phyloP scores from a whole-genome alignment of 2,888 invertebrate species.

The Cacoxenus indagator region DNA sequence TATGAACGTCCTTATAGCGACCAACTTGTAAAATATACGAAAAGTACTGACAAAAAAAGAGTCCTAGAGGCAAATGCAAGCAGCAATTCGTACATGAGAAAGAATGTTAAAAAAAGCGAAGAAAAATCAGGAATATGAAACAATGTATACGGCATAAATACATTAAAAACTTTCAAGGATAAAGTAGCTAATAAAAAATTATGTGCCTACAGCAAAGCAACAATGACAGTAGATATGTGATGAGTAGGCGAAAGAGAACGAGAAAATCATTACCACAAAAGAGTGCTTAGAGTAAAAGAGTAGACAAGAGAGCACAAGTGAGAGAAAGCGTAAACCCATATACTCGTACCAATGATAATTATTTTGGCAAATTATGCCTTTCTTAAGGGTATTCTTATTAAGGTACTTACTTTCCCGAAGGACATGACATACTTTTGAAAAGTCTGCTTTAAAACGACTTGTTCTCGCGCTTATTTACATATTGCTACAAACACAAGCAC shows the following conservation, averaged over 20 bases:
- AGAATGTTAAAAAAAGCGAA: not conserved
- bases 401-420: conserved; percentile 33
- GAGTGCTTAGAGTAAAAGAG: not conserved
- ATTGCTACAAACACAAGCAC: conserved; percentile 3
- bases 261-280: not conserved
- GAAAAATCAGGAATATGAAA: not conserved
- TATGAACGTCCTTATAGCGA: conserved; percentile 27
- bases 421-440: not conserved
- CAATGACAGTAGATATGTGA: not conserved
- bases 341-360: conserved; percentile 3
- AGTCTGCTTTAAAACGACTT: conserved; percentile 46
- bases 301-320: not conserved
- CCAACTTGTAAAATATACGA: not conserved
- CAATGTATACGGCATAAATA: conserved; percentile 40
- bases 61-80: not conserved
- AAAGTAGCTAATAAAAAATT: conserved; percentile 42
- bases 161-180: conserved; percentile 62
- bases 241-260: not conserved
- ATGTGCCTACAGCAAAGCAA: conserved; percentile 4
- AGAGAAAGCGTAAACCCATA: not conserved
- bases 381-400: conserved; percentile 54
- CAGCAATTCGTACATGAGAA: not conserved
- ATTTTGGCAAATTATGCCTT: conserved; percentile 44
- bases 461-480: conserved; percentile 61
- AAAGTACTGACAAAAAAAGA: not conserved